Evolutionary conservation across 2,797 vertebrate species (phyloP).

Genomic region (Pyrocephalus nanus): DNA sequence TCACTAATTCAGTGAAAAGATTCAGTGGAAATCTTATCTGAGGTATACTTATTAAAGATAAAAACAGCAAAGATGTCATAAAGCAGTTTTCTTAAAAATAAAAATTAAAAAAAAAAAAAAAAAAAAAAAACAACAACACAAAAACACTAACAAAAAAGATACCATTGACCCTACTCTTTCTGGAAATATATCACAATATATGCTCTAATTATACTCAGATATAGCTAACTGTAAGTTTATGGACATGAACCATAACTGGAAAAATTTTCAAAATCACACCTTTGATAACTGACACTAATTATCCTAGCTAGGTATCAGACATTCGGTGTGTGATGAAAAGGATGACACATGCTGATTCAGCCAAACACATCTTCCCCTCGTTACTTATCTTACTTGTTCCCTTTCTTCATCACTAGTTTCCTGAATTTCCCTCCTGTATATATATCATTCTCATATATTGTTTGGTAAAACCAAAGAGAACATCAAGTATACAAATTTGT

Average conservation of each 20-base stretch:
- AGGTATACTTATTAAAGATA: conserved; percentile 8
- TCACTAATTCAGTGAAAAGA: conserved; percentile 33
- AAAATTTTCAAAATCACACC: background rate
- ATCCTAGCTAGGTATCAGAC: background rate
- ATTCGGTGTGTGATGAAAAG: background rate
- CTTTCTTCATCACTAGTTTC: background rate
- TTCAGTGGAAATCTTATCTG: conserved; percentile 49
- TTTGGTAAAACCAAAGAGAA: background rate
- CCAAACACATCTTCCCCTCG: background rate
- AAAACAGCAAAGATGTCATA: background rate
- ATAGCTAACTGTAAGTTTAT: background rate
- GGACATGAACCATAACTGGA: background rate
- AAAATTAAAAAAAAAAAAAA: no score
- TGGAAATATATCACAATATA: background rate
- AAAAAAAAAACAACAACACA: no score
- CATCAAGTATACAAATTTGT: background rate
- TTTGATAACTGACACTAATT: background rate
- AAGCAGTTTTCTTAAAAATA: background rate
- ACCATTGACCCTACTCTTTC: accelerated
- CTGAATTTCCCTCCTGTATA: background rate
- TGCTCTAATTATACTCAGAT: background rate
- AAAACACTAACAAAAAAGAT: background rate
- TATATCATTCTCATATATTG: background rate
- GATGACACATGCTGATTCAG: background rate
- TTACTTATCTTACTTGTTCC: background rate